Evolutionary conservation across 2,797 vertebrate genomes (phyloP).

Genomic region (Malacoctenus gilli): DNA sequence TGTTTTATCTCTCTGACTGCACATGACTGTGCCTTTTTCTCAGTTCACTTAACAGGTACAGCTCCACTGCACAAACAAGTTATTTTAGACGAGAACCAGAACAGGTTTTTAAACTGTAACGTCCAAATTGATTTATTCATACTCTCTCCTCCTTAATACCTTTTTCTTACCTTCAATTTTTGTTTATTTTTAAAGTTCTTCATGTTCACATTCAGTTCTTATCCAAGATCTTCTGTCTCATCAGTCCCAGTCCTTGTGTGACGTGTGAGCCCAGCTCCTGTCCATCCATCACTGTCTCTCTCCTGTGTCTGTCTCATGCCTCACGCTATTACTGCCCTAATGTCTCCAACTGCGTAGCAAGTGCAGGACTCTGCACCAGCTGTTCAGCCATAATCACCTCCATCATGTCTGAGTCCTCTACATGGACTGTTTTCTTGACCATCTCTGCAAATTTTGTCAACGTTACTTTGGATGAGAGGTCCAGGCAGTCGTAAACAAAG

Average conservation of each 20-base stretch:
- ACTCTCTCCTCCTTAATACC: background rate
- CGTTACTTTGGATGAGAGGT: background rate
- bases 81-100: too few species aligned
- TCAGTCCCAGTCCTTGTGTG: too few species aligned
- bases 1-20: background rate
- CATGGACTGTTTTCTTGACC: background rate
- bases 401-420: constrained; percentile 10
- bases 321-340: constrained; percentile 2
- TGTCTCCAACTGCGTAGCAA: background rate
- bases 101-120: too few species aligned
- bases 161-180: too few species aligned
- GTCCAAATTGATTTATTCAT: background rate
- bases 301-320: constrained; percentile 21
- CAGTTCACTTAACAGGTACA: background rate
- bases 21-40: constrained; percentile 5
- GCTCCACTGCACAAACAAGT: too few species aligned
- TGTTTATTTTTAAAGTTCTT: constrained; percentile 7
- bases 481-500: background rate
- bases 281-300: constrained; percentile 36
- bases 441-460: background rate
- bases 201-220: too few species aligned
- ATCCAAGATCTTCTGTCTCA: too few species aligned
- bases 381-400: constrained; percentile 11
- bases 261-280: constrained; percentile 12
- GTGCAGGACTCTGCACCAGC: constrained; percentile 7